A percentile compares a stretch with the other conserved stretches of the same genome.
Conservation (phyloP, 2,113 vertebrate species). For the Nannospalax galili region DNA sequence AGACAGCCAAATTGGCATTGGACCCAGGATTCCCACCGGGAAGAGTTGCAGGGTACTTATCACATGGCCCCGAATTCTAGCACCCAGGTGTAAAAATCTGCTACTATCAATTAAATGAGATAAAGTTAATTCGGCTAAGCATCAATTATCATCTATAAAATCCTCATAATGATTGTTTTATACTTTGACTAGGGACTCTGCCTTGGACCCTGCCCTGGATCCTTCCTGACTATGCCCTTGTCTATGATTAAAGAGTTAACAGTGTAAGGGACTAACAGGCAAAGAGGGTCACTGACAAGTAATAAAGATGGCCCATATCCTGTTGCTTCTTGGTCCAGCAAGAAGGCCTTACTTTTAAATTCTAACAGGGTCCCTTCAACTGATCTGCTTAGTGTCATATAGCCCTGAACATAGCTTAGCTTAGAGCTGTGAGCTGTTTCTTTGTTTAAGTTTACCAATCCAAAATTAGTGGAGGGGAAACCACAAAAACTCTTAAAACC, state of each 20-base stretch:
- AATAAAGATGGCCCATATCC: too few species aligned
- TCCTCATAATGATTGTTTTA: background rate
- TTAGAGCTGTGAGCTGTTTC: too few species aligned
- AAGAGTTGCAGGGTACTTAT: background rate
- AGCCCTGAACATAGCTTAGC: too few species aligned
- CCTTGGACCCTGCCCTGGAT: rapidly evolving
- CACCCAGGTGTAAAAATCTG: background rate
- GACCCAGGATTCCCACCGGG: background rate
- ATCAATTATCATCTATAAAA: background rate
- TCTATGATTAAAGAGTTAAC: background rate
- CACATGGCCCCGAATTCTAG: background rate
- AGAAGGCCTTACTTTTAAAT: too few species aligned
- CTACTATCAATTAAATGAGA: background rate
- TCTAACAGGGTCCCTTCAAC: too few species aligned
- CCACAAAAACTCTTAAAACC: too few species aligned
- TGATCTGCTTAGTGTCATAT: too few species aligned
- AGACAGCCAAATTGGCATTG: background rate
- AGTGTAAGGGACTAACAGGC: too few species aligned
- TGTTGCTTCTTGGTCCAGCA: too few species aligned
- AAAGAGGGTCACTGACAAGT: too few species aligned
- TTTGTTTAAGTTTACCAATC: too few species aligned
- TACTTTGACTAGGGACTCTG: background rate
- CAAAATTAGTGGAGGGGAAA: too few species aligned
- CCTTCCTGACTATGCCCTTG: background rate
- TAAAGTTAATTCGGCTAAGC: background rate